Base-by-base conservation (phyloP, 2,888 invertebrate species). In the Chelonus formosanus region DNA sequence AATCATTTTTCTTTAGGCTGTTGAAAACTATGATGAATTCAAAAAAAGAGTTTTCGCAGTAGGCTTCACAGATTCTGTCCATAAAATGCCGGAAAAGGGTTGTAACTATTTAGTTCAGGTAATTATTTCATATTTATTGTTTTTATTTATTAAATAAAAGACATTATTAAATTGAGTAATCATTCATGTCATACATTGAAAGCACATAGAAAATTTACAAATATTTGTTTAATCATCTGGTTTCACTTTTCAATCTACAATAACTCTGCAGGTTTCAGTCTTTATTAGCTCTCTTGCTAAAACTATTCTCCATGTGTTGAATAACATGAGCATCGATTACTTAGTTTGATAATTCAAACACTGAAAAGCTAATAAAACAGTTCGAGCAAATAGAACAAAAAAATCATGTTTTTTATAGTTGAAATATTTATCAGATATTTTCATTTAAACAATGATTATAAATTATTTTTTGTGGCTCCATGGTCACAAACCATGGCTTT, bases 41-140 rank as follows among this genome's bases (percentile, higher is more conserved):
- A 85, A 87, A 70, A 83, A 88, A 47, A 86, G 88, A 76, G 91
- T 93, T 0, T 91, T 91, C 82, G 92, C 91, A 0, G 86, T 94
- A 56, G 92, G 91, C 0, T 85, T 94, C 60, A 94, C 94, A 0
- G 94, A 94, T 82, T 92, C 92, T 0, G 90, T 91, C 1, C 92
- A 91, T 79, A 85, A 85, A 20, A 85, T 85, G 61, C 71, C 76
- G 5, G 57, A 70, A 3, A 72, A 69, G 47, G 75, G 70, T 4
- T 67, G 68, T 4, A 73, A 75, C 10, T 72, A 77, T 47, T 65
- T 78, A 55, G 63, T 74, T 31, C 67, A 76, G 71, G 78, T 77
- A 71, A 73, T 64, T 53, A 3, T 10, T 8, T 34, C 1, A 7
- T 54, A 3, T 31, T 35, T 48, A 48, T 31, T n/a, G 6, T n/a